Conservation (phyloP, 2,113 vertebrate genomes). For the Corythornis vintsioides region DNA sequence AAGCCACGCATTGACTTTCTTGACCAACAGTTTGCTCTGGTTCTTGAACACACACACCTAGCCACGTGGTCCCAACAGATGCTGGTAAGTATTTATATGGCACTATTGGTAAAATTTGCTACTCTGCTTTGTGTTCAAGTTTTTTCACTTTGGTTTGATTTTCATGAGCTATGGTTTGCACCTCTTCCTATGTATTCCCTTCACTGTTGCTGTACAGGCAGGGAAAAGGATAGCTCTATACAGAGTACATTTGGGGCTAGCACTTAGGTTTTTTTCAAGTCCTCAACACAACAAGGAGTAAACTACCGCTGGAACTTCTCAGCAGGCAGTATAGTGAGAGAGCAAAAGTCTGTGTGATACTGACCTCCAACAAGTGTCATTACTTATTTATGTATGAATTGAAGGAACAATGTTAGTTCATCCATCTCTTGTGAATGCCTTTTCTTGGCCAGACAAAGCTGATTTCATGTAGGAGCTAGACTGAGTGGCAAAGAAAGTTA, state of each 20-base stretch:
- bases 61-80: fast-evolving
- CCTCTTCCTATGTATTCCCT: fast-evolving
- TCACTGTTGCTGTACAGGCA: background rate
- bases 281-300: background rate
- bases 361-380: fast-evolving
- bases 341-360: background rate
- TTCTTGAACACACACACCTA: background rate
- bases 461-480: background rate
- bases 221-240: background rate
- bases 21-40: background rate
- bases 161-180: background rate
- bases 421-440: background rate
- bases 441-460: background rate
- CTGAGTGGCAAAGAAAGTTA: background rate
- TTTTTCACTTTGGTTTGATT: background rate
- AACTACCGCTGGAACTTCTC: background rate
- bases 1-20: background rate
- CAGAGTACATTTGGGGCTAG: fast-evolving
- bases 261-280: fast-evolving
- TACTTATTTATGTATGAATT: background rate
- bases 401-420: background rate
- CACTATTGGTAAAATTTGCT: fast-evolving
- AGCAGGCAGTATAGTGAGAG: background rate
- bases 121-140: background rate
- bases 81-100: background rate